Evolutionary conservation across 1,140 invertebrate genomes (phyloP).

Genomic region (Heliothis virescens): DNA sequence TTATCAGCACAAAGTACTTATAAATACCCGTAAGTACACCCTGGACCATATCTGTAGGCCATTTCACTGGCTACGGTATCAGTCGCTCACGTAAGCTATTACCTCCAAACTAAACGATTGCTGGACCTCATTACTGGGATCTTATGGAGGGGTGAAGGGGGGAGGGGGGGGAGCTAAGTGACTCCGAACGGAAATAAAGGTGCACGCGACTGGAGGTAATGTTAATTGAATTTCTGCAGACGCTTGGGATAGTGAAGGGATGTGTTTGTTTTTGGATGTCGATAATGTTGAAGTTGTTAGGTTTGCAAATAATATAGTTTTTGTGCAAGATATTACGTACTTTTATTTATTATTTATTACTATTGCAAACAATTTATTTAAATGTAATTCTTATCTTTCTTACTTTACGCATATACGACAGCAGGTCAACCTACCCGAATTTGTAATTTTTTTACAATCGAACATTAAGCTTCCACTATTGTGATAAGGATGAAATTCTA

Average conservation of each 20-base stretch:
- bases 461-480: no score
- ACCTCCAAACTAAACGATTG: conserved; percentile 83
- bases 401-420: no score
- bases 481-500: no score
- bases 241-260: conserved; percentile 69
- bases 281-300: conserved; percentile 27
- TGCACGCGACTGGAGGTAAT: conserved; percentile 86
- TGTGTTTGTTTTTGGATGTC: conserved; percentile 26
- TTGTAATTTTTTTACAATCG: no score
- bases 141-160: conserved; percentile 57
- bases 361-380: no score
- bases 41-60: conserved; percentile 8
- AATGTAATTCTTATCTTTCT: no score
- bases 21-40: conserved; percentile 11
- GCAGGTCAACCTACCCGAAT: no score
- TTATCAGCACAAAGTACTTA: conserved; percentile 1
- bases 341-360: no score
- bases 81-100: conserved; percentile 81
- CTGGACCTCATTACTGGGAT: conserved; percentile 83
- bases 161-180: conserved; percentile 69
- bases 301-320: background rate
- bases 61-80: conserved; percentile 49
- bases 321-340: background rate
- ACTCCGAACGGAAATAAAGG: conserved; percentile 86
- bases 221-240: conserved; percentile 86